Base-by-base conservation (phyloP, 2,113 vertebrate genomes). In the Aspidoscelis tigris region DNA sequence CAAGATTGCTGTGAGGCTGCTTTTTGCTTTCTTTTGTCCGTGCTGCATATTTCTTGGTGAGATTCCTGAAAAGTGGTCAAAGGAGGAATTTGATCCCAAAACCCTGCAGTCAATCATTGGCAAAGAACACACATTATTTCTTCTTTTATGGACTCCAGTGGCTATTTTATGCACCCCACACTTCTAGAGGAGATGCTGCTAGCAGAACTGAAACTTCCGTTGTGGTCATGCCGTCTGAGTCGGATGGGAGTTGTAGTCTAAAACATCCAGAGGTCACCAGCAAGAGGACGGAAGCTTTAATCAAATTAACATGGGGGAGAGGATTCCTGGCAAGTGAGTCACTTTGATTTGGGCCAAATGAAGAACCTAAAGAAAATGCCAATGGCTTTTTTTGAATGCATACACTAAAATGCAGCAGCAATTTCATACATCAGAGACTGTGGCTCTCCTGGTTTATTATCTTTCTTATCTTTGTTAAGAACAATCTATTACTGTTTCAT, bases 1-100 rank as follows among this genome's bases (percentile, higher is more conserved):
- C 84, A 88, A 90, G 87, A 90, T 75, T 3, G 55, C 44, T 86
- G 55, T 55, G 55, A 55, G 33, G 55, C 55, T 55, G 55, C 55
- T 5, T 9, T 55, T 61, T 61, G 58, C 58, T 61, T 61, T 61
- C 58, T 18, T 61, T 61, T 61, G 81, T 84, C 83, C 81, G 77
- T 89, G 72, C 50, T 90, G 58, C 81, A 14, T 41, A 18, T 16
- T 41, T 76, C 5, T 61, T 61, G 1, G 58, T 74, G 73, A 24
- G 33, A 20, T 90, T 77, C 84, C 71, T 70, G 76, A 88, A 79
- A 12, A 89, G 61, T 61, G 79, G 72, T 22, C 71, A 91, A 50
- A 82, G 89, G 72, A 1, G 86, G 43, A 85, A 83, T 79, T 90
- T 47, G 43, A 85, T 43, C 77, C 85, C 68, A 76, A 61, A 61